Evolutionary conservation across 2,113 vertebrate genomes (phyloP).

Genomic region (Apus apus): DNA sequence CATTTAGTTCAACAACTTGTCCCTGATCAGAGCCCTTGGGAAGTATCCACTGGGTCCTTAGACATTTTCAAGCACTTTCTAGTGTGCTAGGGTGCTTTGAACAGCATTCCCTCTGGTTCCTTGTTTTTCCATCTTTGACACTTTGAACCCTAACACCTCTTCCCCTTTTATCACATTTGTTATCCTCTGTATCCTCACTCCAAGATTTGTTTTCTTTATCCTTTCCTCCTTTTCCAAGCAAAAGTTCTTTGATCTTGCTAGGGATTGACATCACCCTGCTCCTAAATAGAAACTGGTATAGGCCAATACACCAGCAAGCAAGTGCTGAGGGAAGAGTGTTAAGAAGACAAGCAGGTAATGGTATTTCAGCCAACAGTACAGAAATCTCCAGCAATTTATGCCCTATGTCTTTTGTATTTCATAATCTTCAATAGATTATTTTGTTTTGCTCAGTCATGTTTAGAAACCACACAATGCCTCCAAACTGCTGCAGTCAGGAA

Average conservation of each 20-base stretch:
- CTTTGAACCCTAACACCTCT: background rate
- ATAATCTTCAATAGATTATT: background rate
- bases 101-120: background rate
- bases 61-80: background rate
- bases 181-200: background rate
- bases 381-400: background rate
- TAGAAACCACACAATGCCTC: background rate
- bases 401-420: background rate
- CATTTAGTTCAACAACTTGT: background rate
- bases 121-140: background rate
- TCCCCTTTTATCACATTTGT: background rate
- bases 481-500: background rate
- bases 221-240: background rate
- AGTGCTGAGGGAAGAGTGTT: background rate
- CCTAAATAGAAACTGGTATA: background rate
- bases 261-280: background rate
- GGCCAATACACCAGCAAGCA: background rate
- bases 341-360: background rate
- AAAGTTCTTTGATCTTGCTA: background rate
- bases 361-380: background rate
- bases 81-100: background rate
- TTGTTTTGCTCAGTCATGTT: background rate
- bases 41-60: background rate
- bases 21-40: background rate
- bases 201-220: background rate